Conservation (phyloP, 2,797 vertebrate genomes). For the Premnoplex brunnescens region DNA sequence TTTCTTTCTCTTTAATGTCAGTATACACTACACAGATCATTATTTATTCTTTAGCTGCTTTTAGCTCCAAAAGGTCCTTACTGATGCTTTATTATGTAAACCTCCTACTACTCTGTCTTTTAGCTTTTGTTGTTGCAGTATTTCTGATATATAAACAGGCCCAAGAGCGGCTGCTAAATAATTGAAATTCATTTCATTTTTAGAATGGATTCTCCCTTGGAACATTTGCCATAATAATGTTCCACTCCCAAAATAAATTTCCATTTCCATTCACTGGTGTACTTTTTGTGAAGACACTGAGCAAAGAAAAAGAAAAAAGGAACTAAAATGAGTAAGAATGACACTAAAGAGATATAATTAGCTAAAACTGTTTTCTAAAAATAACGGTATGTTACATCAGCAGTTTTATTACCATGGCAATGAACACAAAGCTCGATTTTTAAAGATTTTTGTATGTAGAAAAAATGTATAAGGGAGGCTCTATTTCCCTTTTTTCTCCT, state of each 20-base stretch:
- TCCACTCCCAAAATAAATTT: slow-evolving; percentile 7
- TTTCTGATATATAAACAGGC: slow-evolving; percentile 6
- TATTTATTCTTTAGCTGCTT: background rate
- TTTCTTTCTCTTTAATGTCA: background rate
- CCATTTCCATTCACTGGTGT: background rate
- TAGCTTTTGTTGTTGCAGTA: slow-evolving; percentile 10
- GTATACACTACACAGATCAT: background rate
- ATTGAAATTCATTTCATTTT: slow-evolving; percentile 37
- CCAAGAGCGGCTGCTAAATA: slow-evolving; percentile 22
- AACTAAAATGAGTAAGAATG: background rate
- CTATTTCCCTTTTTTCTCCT: fast-evolving
- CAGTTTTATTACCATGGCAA: slow-evolving; percentile 22
- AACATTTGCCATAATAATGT: background rate
- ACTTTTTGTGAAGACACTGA: background rate
- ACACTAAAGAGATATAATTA: slow-evolving; percentile 1
- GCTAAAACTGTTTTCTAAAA: background rate
- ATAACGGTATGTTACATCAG: background rate
- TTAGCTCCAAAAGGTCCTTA: background rate
- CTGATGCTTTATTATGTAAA: slow-evolving; percentile 11
- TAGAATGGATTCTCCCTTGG: slow-evolving; percentile 4
- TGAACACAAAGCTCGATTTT: background rate
- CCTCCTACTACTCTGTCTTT: background rate
- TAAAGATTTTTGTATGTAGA: background rate
- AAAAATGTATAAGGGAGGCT: background rate
- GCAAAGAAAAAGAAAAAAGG: background rate